Conservation (phyloP, 1,140 invertebrate genomes). For the Colletes latitarsis region DNA sequence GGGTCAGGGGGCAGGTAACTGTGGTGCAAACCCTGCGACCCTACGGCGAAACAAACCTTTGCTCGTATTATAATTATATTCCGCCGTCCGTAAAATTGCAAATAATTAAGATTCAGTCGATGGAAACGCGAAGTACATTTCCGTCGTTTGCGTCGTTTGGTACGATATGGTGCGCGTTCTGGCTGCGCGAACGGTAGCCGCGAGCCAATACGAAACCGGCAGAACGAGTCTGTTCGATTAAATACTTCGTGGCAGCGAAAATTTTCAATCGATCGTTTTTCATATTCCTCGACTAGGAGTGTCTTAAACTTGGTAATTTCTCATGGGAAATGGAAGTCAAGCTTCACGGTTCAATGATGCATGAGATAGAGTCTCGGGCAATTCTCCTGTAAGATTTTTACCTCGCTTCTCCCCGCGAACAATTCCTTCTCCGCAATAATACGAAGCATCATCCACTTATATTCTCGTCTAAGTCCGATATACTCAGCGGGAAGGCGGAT, state of each 20-base stretch:
- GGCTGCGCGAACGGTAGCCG: background rate
- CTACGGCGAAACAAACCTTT: conserved; percentile 74
- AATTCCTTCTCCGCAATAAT: background rate
- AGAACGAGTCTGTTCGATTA: background rate
- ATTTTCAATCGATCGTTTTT: background rate
- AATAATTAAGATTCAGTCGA: conserved; percentile 79
- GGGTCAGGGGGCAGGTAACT: conserved; percentile 66
- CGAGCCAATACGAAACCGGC: background rate
- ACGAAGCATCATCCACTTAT: conserved; percentile 19
- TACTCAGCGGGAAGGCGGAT: background rate
- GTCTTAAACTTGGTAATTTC: background rate
- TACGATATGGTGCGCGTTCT: conserved; percentile 1
- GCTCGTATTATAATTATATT: conserved; percentile 79
- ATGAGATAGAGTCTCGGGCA: background rate
- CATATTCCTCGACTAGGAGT: background rate
- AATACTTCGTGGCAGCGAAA: background rate
- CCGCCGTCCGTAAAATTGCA: conserved; percentile 77
- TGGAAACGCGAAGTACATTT: conserved; percentile 61
- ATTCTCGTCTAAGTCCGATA: conserved; percentile 31
- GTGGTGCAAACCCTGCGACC: conserved; percentile 69
- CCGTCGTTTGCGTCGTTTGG: conserved; percentile 20
- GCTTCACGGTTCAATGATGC: background rate
- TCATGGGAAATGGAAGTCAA: background rate
- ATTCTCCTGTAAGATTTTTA: background rate
- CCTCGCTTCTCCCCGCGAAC: background rate